These are phyloP conservation scores for Acropora tenuis DNA, from an alignment of 64 coral and sea anemone genomes.

Conservation along the genomic window DNA sequence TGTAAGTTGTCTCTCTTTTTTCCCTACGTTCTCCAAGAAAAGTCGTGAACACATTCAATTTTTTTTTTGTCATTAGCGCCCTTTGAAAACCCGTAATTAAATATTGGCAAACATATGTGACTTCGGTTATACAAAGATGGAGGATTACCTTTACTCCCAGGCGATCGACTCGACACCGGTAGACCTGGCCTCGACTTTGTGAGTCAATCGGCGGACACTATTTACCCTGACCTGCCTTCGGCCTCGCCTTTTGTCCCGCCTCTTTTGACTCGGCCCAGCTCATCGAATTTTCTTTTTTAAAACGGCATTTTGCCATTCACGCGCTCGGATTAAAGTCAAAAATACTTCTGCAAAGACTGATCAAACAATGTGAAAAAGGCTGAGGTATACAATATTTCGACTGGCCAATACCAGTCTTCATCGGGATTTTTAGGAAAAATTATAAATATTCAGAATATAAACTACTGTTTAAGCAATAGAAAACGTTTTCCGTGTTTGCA, in stretches of 20 bases:
- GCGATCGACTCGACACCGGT: slow-evolving; percentile 7
- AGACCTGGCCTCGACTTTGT: background rate
- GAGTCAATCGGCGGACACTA: too few species aligned
- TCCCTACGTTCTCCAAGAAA: background rate
- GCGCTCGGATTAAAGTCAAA: too few species aligned
- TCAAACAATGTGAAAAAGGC: too few species aligned
- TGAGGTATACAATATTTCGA: too few species aligned
- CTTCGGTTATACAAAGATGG: background rate
- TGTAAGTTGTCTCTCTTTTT: slow-evolving; percentile 2
- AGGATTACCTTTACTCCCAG: background rate
- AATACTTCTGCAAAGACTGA: too few species aligned
- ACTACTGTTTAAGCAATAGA: background rate
- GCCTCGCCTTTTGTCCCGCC: background rate
- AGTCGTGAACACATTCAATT: slow-evolving; percentile 3
- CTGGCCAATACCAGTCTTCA: background rate
- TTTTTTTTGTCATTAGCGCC: background rate
- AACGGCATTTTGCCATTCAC: too few species aligned
- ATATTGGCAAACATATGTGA: background rate
- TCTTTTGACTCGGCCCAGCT: background rate
- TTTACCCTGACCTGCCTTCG: background rate
- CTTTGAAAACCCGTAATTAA: too few species aligned
- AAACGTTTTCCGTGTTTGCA: too few species aligned
- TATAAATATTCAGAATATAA: background rate
- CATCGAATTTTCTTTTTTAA: background rate
- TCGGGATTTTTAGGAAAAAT: background rate